Evolutionary conservation across 2,797 vertebrate species (phyloP).

Genomic region (Gallinago stenura): DNA sequence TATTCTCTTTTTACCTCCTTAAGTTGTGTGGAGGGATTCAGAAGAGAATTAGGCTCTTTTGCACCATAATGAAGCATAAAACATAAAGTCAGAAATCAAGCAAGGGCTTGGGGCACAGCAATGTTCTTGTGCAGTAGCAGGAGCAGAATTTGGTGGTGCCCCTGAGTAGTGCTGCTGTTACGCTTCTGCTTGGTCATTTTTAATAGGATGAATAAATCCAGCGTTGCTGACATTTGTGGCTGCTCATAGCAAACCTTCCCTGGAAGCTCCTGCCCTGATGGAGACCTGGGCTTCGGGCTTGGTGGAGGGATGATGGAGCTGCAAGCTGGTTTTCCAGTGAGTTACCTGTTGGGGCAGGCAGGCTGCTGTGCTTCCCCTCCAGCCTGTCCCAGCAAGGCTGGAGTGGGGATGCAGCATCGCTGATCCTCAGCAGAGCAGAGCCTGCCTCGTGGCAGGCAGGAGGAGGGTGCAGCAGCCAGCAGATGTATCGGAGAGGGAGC

Average conservation of each 20-base stretch:
- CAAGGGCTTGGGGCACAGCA: accelerated
- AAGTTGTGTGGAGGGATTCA: not conserved
- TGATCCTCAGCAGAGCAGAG: not conserved
- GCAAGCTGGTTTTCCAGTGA: not conserved
- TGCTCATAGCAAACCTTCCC: not conserved
- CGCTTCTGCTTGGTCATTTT: not conserved
- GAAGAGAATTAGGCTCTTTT: not conserved
- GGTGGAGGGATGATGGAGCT: not conserved
- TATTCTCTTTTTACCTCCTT: not conserved
- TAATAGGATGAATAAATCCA: not conserved
- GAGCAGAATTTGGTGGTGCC: not conserved
- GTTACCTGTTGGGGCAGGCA: accelerated
- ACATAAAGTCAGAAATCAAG: not conserved
- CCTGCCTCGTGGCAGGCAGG: not conserved
- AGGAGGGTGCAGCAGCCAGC: not conserved
- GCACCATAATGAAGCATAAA: not conserved
- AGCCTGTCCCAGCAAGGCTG: not conserved
- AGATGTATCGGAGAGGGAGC: not conserved
- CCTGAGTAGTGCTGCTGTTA: not conserved
- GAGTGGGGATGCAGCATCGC: not conserved
- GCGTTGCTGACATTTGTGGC: not conserved
- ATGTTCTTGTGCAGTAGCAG: not conserved
- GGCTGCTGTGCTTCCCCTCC: not conserved
- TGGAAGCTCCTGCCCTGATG: not conserved
- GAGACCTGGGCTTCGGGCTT: not conserved